Base-by-base conservation (phyloP, 2,113 vertebrate genomes). In the Pelusios castaneus region DNA sequence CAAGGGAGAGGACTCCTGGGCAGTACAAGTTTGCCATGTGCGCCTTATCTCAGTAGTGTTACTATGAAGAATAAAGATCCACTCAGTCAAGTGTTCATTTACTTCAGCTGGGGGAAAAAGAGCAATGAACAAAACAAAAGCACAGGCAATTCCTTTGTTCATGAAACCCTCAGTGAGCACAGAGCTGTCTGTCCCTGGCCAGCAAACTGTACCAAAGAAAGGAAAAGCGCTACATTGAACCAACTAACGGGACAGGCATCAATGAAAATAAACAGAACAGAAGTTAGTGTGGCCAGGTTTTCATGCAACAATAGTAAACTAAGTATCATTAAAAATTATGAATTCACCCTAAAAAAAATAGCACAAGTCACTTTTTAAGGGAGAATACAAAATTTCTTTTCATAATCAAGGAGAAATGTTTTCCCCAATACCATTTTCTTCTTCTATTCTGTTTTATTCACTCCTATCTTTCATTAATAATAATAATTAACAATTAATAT, bases 201-300 rank as follows among this genome's bases (percentile, higher is more conserved):
- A 84, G 87, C 87, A 84, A 55, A 91, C 51, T 2, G 1, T 81
- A 55, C 88, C 86, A 95, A 91, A 91, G 91, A 76, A 88, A 51
- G 93, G 88, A 87, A 70, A 93, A 96, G 92, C 79, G 92, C 95
- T 95, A 95, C 94, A 95, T 94, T 95, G 90, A 52, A 52, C 6
- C 7, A 52, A 52, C 51, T 17, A 52, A 16, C 51, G 17, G 3
- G 96, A 95, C 60, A 79, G 84, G 76, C 91, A 96, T 91, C 95
- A 96, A 95, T 88, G 93, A 94, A 96, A 95, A 88, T 52, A 92
- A 95, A 89, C 93, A 96, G 92, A 95, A 95, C 60, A 91, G 79
- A 96, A 82, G 84, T 91, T 6, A 54, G 80, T 27, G 80, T 45
- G 92, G 88, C 92, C 91, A 85, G 91, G 85, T 79, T 79, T 95